Evolutionary conservation across 2,113 vertebrate species (phyloP).

Genomic region (Mobula birostris): DNA sequence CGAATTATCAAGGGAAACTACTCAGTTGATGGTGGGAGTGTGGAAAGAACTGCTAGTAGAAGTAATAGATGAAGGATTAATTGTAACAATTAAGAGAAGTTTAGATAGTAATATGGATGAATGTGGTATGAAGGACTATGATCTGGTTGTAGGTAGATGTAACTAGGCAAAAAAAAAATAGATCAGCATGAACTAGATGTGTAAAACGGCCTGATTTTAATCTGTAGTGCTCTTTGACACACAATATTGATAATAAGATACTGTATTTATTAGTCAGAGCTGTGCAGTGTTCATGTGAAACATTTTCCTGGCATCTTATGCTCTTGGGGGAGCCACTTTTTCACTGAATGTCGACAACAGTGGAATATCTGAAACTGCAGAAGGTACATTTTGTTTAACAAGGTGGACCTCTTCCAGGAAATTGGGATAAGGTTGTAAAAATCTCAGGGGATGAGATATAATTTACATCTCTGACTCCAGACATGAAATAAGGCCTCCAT

Average conservation of each 20-base stretch:
- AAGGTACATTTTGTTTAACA: background rate
- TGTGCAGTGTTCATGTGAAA: background rate
- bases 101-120: no score
- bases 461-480: background rate
- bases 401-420: background rate
- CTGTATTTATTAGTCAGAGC: background rate
- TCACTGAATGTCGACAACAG: background rate
- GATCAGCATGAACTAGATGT: no score
- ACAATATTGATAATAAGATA: background rate
- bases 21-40: no score
- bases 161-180: no score
- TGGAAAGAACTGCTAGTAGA: no score
- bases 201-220: no score
- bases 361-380: background rate
- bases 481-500: background rate
- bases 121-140: no score
- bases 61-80: no score
- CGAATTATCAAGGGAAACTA: no score
- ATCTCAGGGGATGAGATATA: background rate
- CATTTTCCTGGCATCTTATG: background rate
- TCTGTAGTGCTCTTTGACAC: background rate
- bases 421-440: background rate
- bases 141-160: no score
- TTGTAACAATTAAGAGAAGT: no score
- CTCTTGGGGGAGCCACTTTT: background rate